These are phyloP conservation scores for Astropecten irregularis DNA, from an alignment of 53 echinoderm and acorn worm species.

Conservation along the genomic window DNA sequence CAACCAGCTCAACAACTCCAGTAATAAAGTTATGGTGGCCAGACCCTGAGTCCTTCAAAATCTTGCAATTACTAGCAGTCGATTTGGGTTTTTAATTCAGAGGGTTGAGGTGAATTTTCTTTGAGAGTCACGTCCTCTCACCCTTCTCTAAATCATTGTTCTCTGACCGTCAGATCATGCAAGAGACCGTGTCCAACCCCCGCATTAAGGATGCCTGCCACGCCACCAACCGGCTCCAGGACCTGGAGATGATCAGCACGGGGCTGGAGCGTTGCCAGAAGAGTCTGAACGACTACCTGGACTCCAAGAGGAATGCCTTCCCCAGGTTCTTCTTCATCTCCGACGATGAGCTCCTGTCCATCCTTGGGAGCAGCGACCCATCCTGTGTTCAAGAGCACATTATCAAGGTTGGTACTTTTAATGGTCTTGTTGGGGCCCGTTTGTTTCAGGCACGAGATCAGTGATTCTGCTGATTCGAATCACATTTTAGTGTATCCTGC, in stretches of 20 bases:
- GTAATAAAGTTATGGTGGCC: too few relatives aligned
- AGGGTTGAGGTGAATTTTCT: too few relatives aligned
- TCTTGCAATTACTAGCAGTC: too few relatives aligned
- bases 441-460: too few relatives aligned
- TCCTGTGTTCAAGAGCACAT: slow-evolving; percentile 98
- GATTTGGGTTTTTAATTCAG: too few relatives aligned
- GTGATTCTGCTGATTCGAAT: too few relatives aligned
- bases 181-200: slow-evolving; percentile 88
- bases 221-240: slow-evolving; percentile 85
- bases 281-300: slow-evolving; percentile 98
- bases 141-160: too few relatives aligned
- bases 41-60: too few relatives aligned
- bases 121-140: too few relatives aligned
- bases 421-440: too few relatives aligned
- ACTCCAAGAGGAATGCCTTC: slow-evolving; percentile 99
- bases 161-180: slow-evolving; percentile 99
- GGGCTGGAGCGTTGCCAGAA: slow-evolving; percentile 99
- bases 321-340: slow-evolving; percentile 99
- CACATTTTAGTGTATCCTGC: too few relatives aligned
- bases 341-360: slow-evolving; percentile 96
- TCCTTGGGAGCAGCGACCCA: slow-evolving; percentile 96
- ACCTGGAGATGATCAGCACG: slow-evolving; percentile 97
- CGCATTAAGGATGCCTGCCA: slow-evolving; percentile 99
- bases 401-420: slow-evolving; percentile 82
- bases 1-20: too few relatives aligned